Evolutionary conservation across 2,888 invertebrate species (phyloP).

Genomic region (Prosopocoilus inquinatus): DNA sequence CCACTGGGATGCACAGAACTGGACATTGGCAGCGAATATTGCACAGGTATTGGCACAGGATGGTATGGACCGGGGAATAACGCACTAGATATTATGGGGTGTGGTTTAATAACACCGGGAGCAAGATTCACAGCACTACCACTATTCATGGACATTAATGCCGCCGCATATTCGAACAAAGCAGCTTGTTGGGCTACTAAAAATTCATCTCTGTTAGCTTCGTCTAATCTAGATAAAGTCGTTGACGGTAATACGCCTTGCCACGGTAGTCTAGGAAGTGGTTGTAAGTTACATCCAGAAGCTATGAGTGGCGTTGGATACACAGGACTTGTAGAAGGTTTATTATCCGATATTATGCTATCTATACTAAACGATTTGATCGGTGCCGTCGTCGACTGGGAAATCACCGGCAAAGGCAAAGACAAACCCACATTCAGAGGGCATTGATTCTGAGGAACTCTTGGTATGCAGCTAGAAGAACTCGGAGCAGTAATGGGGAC

Average conservation of each 20-base stretch:
- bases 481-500: constrained; percentile 26
- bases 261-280: constrained; percentile 29
- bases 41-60: constrained; percentile 36
- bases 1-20: constrained; percentile 26
- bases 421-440: constrained; percentile 22
- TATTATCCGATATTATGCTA: constrained; percentile 59
- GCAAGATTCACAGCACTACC: constrained; percentile 27
- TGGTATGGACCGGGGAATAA: constrained; percentile 34
- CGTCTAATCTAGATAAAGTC: constrained; percentile 22
- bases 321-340: constrained; percentile 19
- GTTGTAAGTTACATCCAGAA: constrained; percentile 24
- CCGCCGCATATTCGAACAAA: constrained; percentile 36
- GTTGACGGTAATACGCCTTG: constrained; percentile 26
- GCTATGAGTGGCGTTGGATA: constrained; percentile 21
- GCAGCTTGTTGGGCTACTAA: constrained; percentile 37
- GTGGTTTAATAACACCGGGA: constrained; percentile 34
- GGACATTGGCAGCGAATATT: constrained; percentile 32
- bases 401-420: constrained; percentile 28
- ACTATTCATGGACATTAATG: constrained; percentile 34
- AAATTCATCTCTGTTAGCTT: constrained; percentile 33
- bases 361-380: constrained; percentile 81
- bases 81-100: constrained; percentile 35
- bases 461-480: constrained; percentile 25
- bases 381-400: constrained; percentile 42
- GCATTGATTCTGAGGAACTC: constrained; percentile 27